Base-by-base conservation (phyloP, 2,888 invertebrate species). In the Pogonocherus hispidulus region DNA sequence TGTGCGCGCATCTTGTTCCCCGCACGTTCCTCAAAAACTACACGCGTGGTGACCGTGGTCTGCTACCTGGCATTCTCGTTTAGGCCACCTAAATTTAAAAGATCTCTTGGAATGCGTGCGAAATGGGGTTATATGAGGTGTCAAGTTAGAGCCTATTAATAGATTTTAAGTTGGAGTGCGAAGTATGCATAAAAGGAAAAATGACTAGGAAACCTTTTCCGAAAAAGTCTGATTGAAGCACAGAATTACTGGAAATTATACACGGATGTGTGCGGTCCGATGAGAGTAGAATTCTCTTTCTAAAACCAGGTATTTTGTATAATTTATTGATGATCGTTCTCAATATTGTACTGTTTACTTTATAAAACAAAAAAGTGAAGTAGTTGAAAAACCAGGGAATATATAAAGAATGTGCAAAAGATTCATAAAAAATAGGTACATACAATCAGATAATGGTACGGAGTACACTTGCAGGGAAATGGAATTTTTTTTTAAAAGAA, bases 271-370 rank as follows among this genome's bases (percentile, higher is more conserved):
- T 67, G 69, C 37, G n/a, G n/a, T n/a, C n/a, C n/a, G n/a, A n/a
- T n/a, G n/a, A n/a, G n/a, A n/a, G n/a, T n/a, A n/a, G n/a, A 68
- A 63, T 20, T 68, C 71, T 5, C 63, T 23, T 19, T 60, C 62
- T 1, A 67, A 64, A 51, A 57, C 73, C 11, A 64, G 46, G 66
- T 78, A 76, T 63, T 75, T 76, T 37, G 54, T 77, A 0, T 68
- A 70, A 41, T 78, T 80, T 47, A 78, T 79, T 16, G 78, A 78
- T 51, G 76, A 79, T 65, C 57, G 59, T 64, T 69, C 72, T 2
- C 63, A 69, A 35, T 79, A 69, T 62, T 72, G 72, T 20, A 68
- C 60, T n/a, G 69, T n/a, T n/a, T n/a, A n/a, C n/a, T n/a, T n/a
- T n/a, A n/a, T n/a, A n/a, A n/a, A n/a, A n/a, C n/a, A n/a, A 3